phyloP scores from a whole-genome alignment of 2,888 invertebrate species.

The Andrena fulva region DNA sequence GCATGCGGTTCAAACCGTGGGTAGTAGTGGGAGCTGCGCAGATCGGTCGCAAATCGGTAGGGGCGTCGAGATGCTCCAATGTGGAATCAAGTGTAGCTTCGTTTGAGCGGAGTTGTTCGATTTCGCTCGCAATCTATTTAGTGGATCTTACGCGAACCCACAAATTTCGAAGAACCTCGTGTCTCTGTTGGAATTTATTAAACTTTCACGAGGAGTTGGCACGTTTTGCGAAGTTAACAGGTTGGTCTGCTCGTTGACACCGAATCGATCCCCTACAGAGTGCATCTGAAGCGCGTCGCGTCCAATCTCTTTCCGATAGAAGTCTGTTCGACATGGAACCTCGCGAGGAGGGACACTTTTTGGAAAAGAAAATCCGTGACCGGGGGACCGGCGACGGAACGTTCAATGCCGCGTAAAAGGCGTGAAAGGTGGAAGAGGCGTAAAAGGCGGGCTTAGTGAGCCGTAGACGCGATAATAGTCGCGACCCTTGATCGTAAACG shows the following conservation, averaged over 20 bases:
- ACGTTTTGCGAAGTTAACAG: too few species aligned
- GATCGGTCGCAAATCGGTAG: too few species aligned
- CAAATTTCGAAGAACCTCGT: constrained; percentile 38
- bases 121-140: constrained; percentile 41
- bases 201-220: too few species aligned
- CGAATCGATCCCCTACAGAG: constrained; percentile 44
- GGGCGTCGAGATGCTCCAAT: too few species aligned
- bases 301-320: constrained; percentile 46
- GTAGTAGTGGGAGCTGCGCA: too few species aligned
- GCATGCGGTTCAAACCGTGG: too few species aligned
- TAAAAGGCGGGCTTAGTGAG: constrained; percentile 57
- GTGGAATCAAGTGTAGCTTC: too few species aligned
- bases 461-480: constrained; percentile 52
- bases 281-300: constrained; percentile 21
- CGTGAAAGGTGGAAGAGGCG: constrained; percentile 9
- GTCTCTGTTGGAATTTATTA: too few species aligned
- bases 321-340: constrained; percentile 11
- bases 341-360: background rate
- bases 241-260: constrained; percentile 29
- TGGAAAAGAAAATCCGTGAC: constrained; percentile 8
- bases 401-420: constrained; percentile 64
- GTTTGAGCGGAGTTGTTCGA: constrained; percentile 44
- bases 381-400: constrained; percentile 27
- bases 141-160: constrained; percentile 43
- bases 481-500: constrained; percentile 53